Percentiles rank a stretch among this genome's conserved stretches.
Conservation (phyloP, 2,797 vertebrate species). For the Myiothlypis chrysogaster region DNA sequence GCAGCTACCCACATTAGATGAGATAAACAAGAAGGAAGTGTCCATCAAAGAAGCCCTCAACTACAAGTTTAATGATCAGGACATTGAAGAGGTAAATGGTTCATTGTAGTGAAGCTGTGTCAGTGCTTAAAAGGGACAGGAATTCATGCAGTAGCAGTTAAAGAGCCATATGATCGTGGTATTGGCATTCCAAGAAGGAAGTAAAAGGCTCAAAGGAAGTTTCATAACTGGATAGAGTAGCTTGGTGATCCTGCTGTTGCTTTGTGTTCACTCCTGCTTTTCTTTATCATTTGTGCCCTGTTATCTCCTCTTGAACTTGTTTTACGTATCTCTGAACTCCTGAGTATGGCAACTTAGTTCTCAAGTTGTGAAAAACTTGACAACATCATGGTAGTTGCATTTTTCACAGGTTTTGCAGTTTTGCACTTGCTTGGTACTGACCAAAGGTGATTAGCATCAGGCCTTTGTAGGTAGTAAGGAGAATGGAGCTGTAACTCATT, state of each 20-base stretch:
- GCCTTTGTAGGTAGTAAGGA: neutral
- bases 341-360: neutral
- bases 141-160: neutral
- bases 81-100: constrained; percentile 91
- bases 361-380: neutral
- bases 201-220: neutral
- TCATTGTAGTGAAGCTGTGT: neutral
- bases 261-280: neutral
- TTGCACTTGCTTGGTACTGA: neutral
- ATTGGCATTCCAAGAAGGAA: neutral
- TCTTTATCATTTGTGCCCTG: neutral
- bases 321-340: neutral
- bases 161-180: neutral
- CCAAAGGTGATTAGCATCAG: neutral
- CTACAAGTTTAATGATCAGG: constrained; percentile 98
- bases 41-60: constrained; percentile 98
- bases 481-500: neutral
- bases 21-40: constrained; percentile 96
- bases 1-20: constrained; percentile 96
- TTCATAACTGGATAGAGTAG: neutral
- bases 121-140: neutral
- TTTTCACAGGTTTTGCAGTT: neutral
- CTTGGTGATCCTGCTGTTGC: neutral
- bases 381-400: neutral
- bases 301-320: neutral